These are phyloP conservation scores for Octonoba sinensis DNA, from an alignment of 2,888 invertebrate species.

Conservation along the genomic window DNA sequence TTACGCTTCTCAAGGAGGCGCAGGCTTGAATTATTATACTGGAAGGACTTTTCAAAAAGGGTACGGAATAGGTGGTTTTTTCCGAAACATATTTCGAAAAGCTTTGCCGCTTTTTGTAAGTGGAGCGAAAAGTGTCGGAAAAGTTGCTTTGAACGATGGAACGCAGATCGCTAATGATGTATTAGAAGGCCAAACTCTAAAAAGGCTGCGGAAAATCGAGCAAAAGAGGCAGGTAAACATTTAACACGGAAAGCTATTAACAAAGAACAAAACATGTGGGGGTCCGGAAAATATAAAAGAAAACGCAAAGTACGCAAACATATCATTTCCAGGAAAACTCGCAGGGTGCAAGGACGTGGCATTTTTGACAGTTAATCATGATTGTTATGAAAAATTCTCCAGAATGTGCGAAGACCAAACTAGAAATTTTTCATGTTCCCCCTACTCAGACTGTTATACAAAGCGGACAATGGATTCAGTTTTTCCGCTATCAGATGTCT, in stretches of 20 bases:
- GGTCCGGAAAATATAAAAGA: background rate
- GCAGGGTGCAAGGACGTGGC: background rate
- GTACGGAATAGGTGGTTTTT: background rate
- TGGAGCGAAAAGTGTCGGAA: background rate
- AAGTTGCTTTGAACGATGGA: background rate
- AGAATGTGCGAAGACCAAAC: slow-evolving; percentile 32
- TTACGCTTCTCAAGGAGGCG: background rate
- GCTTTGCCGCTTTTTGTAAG: background rate
- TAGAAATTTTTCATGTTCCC: slow-evolving; percentile 36
- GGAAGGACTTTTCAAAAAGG: background rate
- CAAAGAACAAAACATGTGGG: background rate
- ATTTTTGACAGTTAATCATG: slow-evolving; percentile 18
- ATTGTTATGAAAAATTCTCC: slow-evolving; percentile 33
- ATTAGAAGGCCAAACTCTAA: background rate
- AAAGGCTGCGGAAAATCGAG: too few species aligned
- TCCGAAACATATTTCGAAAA: background rate
- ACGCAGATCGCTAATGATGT: background rate
- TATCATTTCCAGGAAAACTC: background rate
- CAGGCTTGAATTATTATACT: background rate
- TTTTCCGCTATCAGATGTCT: slow-evolving; percentile 36
- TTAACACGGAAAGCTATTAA: background rate
- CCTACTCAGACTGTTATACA: slow-evolving; percentile 28
- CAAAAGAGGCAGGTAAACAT: background rate
- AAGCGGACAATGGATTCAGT: slow-evolving; percentile 44
- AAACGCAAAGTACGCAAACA: background rate